Percentiles rank a stretch among this genome's conserved stretches.
Conservation (phyloP, 1,140 invertebrate species). For the Probaryconus sp. region DNA sequence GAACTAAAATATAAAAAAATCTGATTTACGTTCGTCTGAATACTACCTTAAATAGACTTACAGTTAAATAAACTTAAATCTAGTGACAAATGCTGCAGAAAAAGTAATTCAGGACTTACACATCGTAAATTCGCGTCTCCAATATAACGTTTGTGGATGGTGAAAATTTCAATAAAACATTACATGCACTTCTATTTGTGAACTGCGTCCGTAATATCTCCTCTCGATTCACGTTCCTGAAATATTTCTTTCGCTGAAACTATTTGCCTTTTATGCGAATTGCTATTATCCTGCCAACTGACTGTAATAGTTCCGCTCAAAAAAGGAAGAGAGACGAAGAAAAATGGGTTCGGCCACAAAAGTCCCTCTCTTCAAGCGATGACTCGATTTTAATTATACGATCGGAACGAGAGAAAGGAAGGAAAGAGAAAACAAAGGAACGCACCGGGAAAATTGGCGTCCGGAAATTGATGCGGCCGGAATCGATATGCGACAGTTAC, state of each 20-base stretch:
- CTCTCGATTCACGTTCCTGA: conserved; percentile 12
- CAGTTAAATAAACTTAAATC: too few species aligned
- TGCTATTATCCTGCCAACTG: conserved; percentile 41
- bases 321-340: conserved; percentile 32
- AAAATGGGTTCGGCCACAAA: conserved; percentile 39
- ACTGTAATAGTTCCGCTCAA: conserved; percentile 24
- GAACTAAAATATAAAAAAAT: too few species aligned
- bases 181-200: background rate
- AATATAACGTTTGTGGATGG: too few species aligned
- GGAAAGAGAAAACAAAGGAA: conserved; percentile 47
- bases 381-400: conserved; percentile 58
- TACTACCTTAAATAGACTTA: too few species aligned
- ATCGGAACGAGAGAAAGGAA: conserved; percentile 25
- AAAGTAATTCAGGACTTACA: too few species aligned
- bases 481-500: conserved; percentile 59
- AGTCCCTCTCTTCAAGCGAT: conserved; percentile 31
- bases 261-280: conserved; percentile 35
- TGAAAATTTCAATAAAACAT: too few species aligned
- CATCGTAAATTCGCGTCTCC: too few species aligned
- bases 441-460: conserved; percentile 35
- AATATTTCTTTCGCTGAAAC: conserved; percentile 24
- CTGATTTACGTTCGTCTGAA: too few species aligned
- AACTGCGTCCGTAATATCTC: conserved; percentile 3
- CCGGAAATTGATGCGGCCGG: conserved; percentile 54
- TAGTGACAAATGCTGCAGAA: too few species aligned